Conservation (phyloP, 2,797 vertebrate species). For the Australoheros facetus region DNA sequence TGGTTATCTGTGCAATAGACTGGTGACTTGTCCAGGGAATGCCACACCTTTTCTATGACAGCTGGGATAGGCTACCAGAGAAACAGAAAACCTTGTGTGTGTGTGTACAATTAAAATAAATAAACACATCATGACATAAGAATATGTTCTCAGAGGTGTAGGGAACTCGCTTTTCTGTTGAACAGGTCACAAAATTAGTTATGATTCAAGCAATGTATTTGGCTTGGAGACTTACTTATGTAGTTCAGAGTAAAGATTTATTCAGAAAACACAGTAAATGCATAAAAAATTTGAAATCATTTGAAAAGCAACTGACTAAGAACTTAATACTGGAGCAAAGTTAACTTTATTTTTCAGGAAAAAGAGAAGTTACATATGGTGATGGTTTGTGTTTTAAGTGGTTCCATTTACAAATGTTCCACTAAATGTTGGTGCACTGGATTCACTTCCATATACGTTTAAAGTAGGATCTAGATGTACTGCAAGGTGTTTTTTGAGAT, state of each 20-base stretch:
- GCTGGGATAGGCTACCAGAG: neutral
- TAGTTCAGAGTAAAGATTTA: neutral
- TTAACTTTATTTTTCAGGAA: slow-evolving; percentile 51
- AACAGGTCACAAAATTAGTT: neutral
- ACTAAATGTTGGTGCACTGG: slow-evolving; percentile 42
- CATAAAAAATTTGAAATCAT: neutral
- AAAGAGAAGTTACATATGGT: slow-evolving; percentile 6
- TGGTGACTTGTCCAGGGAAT: neutral
- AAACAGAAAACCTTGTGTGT: neutral
- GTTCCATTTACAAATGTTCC: slow-evolving; percentile 53
- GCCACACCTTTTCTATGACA: too few species aligned
- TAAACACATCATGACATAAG: neutral
- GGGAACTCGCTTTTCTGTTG: neutral
- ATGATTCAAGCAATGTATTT: neutral
- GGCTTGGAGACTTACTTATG: neutral
- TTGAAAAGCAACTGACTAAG: neutral
- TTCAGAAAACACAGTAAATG: neutral
- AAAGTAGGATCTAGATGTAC: slow-evolving; percentile 60
- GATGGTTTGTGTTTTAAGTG: slow-evolving; percentile 19
- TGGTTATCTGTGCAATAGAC: neutral
- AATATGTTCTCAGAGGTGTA: neutral
- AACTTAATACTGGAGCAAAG: slow-evolving; percentile 20
- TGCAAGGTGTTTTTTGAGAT: slow-evolving; percentile 72
- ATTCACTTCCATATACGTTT: slow-evolving; percentile 51
- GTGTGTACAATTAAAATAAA: neutral